phyloP scores from a whole-genome alignment of 2,888 invertebrate genomes.

The Tridacna gigas region DNA sequence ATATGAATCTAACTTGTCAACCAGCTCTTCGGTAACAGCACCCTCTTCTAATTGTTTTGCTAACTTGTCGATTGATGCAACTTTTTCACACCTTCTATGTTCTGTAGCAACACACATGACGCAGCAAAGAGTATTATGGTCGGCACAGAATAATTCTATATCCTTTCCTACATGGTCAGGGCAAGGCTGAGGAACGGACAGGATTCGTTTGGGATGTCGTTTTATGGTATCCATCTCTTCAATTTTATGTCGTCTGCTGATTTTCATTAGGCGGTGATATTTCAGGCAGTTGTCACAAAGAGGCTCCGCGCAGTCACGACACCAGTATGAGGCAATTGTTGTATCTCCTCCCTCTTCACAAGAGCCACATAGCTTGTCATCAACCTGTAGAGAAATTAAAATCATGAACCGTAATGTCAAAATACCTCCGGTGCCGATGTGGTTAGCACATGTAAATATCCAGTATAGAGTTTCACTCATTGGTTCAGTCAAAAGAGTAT shows the following conservation, averaged over 20 bases:
- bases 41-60: constrained; percentile 64
- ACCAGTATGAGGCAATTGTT: constrained; percentile 64
- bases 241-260: constrained; percentile 63
- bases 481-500: too few relatives aligned
- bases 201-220: constrained; percentile 60
- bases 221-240: constrained; percentile 64
- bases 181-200: constrained; percentile 64
- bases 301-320: constrained; percentile 65
- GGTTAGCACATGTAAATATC: too few relatives aligned
- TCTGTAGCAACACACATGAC: constrained; percentile 67
- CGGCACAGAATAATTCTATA: constrained; percentile 64
- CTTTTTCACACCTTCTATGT: constrained; percentile 63
- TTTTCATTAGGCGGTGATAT: constrained; percentile 65
- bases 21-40: constrained; percentile 60
- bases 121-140: constrained; percentile 63
- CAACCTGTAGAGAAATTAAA: constrained; percentile 36
- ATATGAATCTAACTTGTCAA: constrained; percentile 62
- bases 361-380: constrained; percentile 63
- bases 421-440: too few relatives aligned
- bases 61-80: constrained; percentile 64
- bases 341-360: constrained; percentile 64
- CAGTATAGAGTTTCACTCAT: too few relatives aligned
- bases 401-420: too few relatives aligned
- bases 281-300: constrained; percentile 64
- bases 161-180: constrained; percentile 66